These are phyloP conservation scores for Platynereis dumerilii DNA, from an alignment of 2,888 invertebrate species.

Conservation along the genomic window DNA sequence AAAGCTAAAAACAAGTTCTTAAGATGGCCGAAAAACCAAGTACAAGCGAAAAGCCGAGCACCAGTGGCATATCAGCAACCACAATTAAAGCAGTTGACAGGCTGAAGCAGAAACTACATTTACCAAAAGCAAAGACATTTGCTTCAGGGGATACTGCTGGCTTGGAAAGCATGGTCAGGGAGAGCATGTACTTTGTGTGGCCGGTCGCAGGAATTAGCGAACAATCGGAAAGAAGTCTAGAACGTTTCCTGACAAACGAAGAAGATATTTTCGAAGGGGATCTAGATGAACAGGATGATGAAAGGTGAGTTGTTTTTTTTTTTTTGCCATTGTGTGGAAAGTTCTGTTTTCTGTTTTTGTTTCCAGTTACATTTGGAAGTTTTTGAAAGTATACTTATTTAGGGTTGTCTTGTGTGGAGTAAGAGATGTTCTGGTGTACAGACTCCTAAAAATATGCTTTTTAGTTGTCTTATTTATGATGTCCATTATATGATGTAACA, in stretches of 20 bases:
- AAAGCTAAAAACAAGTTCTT: too few relatives aligned
- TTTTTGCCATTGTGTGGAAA: too few relatives aligned
- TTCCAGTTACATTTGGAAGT: too few relatives aligned
- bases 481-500: too few relatives aligned
- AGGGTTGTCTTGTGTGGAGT: too few relatives aligned
- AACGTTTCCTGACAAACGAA: constrained; percentile 17
- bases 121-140: constrained; percentile 26
- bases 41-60: neutral
- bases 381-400: too few relatives aligned
- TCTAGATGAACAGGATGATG: constrained; percentile 10
- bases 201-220: constrained; percentile 32
- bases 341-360: too few relatives aligned
- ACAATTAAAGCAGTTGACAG: constrained; percentile 15
- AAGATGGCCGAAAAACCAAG: too few relatives aligned
- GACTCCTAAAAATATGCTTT: too few relatives aligned
- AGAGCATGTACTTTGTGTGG: constrained; percentile 46
- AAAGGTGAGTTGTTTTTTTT: constrained; percentile 7
- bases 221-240: constrained; percentile 15
- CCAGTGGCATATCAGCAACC: neutral
- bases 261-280: constrained; percentile 20
- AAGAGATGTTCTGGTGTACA: too few relatives aligned
- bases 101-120: constrained; percentile 16
- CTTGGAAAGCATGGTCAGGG: constrained; percentile 44
- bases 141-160: constrained; percentile 21
- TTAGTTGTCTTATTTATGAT: too few relatives aligned